Evolutionary conservation across 2,113 vertebrate species (phyloP).

Genomic region (Tichodroma muraria): DNA sequence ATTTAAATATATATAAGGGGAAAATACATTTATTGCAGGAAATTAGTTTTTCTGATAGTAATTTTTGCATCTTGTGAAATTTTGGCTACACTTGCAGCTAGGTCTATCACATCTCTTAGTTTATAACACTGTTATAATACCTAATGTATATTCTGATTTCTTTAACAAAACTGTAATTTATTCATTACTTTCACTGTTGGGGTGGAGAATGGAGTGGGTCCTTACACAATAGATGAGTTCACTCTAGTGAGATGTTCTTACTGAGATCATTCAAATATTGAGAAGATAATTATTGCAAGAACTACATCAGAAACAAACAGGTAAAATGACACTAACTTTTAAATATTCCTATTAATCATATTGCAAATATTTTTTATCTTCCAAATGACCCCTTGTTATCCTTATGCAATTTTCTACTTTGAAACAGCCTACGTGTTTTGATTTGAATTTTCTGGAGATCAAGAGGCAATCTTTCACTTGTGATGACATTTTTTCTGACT

Average conservation of each 20-base stretch:
- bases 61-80: not conserved
- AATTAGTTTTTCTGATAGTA: not conserved
- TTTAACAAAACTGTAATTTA: not conserved
- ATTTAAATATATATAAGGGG: not conserved
- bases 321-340: not conserved
- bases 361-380: not conserved
- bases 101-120: not conserved
- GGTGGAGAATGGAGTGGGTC: too few relatives aligned
- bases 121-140: not conserved
- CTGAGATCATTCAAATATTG: not conserved
- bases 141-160: not conserved
- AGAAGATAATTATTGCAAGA: not conserved
- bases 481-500: not conserved
- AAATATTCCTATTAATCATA: not conserved
- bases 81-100: not conserved
- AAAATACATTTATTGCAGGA: not conserved
- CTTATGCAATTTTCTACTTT: not conserved
- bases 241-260: not conserved
- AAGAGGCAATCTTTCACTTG: not conserved
- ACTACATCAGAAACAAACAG: not conserved
- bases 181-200: not conserved
- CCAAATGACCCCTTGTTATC: not conserved
- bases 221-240: not conserved
- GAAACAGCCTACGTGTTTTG: not conserved
- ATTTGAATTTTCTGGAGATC: not conserved